Conservation (phyloP, 2,888 invertebrate genomes). For the Pemphredon lugubris region DNA sequence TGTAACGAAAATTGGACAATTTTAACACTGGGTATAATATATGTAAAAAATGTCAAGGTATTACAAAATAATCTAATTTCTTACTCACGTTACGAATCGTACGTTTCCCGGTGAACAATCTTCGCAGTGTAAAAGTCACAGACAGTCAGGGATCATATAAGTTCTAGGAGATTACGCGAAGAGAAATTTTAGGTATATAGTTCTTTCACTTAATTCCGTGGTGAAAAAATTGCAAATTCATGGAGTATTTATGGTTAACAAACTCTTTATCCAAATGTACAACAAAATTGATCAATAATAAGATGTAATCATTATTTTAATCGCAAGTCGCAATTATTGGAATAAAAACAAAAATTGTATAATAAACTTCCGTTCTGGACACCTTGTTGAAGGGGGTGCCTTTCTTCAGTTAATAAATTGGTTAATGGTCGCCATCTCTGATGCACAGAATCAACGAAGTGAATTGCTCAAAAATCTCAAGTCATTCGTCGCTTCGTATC, state of each 20-base stretch:
- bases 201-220: not conserved
- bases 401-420: conserved; percentile 17
- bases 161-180: not conserved
- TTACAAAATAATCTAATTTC: not conserved
- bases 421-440: conserved; percentile 38
- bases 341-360: too few relatives aligned
- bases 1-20: not conserved
- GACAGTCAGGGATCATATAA: conserved; percentile 2
- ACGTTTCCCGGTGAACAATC: not conserved
- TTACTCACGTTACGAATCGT: conserved; percentile 2
- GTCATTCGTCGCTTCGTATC: conserved; percentile 69
- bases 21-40: too few relatives aligned
- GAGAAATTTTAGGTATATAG: not conserved
- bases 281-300: too few relatives aligned
- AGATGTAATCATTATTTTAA: too few relatives aligned
- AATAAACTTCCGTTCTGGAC: too few relatives aligned
- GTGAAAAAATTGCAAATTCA: too few relatives aligned
- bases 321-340: too few relatives aligned
- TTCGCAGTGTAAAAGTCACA: not conserved
- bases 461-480: conserved; percentile 69
- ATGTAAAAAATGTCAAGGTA: not conserved
- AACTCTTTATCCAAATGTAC: too few relatives aligned
- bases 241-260: not conserved
- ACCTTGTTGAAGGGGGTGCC: conserved; percentile 4
- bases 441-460: conserved; percentile 18